Percentiles rank a stretch among this genome's conserved stretches.
These are phyloP conservation scores for Perccottus glenii DNA, from an alignment of 2,113 vertebrate genomes.

Conservation along the genomic window DNA sequence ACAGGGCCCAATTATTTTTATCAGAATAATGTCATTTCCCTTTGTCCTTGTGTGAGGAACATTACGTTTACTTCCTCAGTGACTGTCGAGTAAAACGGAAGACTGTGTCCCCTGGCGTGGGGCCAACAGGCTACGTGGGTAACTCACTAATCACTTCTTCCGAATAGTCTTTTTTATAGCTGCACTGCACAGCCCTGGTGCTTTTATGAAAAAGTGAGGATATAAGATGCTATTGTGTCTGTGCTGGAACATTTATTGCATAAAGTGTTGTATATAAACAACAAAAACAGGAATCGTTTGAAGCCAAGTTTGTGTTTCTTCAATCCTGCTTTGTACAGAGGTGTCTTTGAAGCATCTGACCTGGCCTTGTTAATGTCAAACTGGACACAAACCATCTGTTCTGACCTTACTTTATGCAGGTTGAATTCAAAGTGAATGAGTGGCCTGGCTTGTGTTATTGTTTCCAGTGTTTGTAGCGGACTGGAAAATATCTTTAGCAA, in stretches of 20 bases:
- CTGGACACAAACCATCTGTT: constrained; percentile 18
- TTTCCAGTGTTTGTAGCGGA: constrained; percentile 44
- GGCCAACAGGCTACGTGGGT: constrained; percentile 51
- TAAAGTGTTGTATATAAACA: background rate
- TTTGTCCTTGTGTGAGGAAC: constrained; percentile 34
- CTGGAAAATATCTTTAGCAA: constrained; percentile 54
- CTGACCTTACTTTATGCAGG: constrained; percentile 1
- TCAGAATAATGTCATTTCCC: constrained; percentile 45
- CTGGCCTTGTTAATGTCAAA: constrained; percentile 44
- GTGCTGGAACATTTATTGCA: background rate
- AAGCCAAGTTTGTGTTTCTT: constrained; percentile 15
- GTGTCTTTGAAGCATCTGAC: constrained; percentile 21
- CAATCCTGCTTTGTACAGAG: constrained; percentile 1
- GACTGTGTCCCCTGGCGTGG: constrained; percentile 50
- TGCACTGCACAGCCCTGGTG: constrained; percentile 18
- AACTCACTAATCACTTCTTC: constrained; percentile 38
- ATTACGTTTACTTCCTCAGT: constrained; percentile 38
- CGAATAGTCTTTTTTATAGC: constrained; percentile 40
- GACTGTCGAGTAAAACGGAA: constrained; percentile 32
- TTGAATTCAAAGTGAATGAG: constrained; percentile 42
- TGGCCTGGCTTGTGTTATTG: constrained; percentile 48
- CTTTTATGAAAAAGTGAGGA: constrained; percentile 5
- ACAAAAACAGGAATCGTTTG: constrained; percentile 20
- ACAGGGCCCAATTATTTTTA: background rate
- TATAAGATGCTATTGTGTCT: constrained; percentile 11